phyloP scores from a whole-genome alignment of 2,888 invertebrate species.

The Apocheima hispidaria region DNA sequence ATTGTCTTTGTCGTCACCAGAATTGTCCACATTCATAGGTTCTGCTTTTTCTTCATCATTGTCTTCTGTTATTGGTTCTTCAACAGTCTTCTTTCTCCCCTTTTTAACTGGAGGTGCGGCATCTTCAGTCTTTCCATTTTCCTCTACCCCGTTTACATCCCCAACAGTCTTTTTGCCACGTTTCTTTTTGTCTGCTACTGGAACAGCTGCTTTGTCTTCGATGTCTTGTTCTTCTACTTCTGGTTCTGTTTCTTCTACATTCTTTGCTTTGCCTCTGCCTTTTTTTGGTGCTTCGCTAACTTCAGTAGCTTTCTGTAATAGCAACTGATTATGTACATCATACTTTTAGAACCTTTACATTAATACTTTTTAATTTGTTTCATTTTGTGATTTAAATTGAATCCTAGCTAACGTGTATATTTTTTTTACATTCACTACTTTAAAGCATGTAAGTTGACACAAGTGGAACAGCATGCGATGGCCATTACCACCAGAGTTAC shows the following conservation, averaged over 20 bases:
- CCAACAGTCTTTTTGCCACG: slow-evolving; percentile 67
- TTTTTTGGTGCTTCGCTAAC: slow-evolving; percentile 72
- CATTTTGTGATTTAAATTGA: neutral
- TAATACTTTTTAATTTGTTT: too few species aligned
- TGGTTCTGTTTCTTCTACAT: slow-evolving; percentile 52
- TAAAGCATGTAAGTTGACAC: too few species aligned
- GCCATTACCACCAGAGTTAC: too few species aligned
- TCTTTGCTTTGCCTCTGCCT: slow-evolving; percentile 73
- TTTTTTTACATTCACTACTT: too few species aligned
- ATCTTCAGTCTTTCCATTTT: slow-evolving; percentile 60
- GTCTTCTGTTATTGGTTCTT: slow-evolving; percentile 53
- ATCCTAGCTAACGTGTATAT: too few species aligned
- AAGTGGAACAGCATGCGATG: too few species aligned
- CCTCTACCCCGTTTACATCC: slow-evolving; percentile 54
- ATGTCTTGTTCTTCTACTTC: slow-evolving; percentile 48
- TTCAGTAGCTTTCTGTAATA: slow-evolving; percentile 74
- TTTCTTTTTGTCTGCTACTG: slow-evolving; percentile 62
- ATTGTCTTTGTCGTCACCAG: slow-evolving; percentile 63
- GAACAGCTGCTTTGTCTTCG: slow-evolving; percentile 46
- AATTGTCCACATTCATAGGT: slow-evolving; percentile 59
- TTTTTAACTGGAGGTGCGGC: slow-evolving; percentile 65
- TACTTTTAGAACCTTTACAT: neutral
- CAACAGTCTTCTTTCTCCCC: slow-evolving; percentile 67
- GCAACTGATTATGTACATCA: slow-evolving; percentile 9
- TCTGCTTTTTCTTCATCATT: slow-evolving; percentile 47